Evolutionary conservation across 92 coral and sea anemone genomes (phyloP).

Genomic region (Porites divaricata): DNA sequence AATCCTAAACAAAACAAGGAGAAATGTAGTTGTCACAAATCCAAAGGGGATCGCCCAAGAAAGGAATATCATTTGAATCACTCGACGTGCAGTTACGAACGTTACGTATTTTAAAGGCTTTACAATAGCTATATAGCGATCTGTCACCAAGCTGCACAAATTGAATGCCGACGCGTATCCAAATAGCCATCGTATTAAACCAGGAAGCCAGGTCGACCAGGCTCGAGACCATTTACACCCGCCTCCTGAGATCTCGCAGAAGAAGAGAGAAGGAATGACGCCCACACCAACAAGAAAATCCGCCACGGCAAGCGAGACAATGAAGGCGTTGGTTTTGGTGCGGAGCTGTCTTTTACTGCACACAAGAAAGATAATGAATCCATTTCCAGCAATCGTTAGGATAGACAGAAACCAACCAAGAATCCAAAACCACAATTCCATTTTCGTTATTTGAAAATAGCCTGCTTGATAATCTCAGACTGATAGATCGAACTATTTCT

Average conservation of each 20-base stretch:
- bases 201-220: no score
- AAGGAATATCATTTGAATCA: neutral
- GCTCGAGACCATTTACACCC: neutral
- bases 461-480: no score
- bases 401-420: neutral
- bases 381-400: no score
- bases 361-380: no score
- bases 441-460: no score
- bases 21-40: neutral
- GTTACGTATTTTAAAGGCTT: neutral
- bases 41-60: neutral
- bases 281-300: no score
- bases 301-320: no score
- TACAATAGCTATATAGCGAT: neutral
- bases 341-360: no score
- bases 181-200: neutral
- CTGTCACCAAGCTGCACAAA: constrained; percentile 3
- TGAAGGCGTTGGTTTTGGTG: no score
- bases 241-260: neutral
- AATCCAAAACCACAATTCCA: constrained; percentile 3
- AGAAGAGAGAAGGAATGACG: neutral
- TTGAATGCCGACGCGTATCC: neutral
- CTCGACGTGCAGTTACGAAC: neutral
- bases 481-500: no score
- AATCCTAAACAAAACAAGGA: neutral